phyloP scores from a whole-genome alignment of 2,888 invertebrate genomes.

The Eristalis pertinax region DNA sequence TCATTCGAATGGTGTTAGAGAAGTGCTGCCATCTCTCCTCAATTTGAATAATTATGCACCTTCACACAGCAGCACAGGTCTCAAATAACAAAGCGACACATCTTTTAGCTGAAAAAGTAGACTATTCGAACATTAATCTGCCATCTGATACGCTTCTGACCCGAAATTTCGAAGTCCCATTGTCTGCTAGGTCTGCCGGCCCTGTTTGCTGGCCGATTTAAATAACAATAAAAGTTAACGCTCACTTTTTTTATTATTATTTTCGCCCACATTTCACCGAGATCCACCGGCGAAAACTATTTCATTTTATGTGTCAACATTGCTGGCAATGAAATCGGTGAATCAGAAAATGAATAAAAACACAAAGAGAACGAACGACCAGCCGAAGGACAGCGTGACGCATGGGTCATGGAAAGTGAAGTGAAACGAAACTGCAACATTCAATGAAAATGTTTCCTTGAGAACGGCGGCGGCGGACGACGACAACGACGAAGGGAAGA shows the following conservation, averaged over 20 bases:
- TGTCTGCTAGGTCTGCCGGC: not conserved
- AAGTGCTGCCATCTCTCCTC: not conserved
- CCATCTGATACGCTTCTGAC: not conserved
- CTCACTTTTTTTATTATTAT: slow-evolving; percentile 20
- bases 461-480: not conserved
- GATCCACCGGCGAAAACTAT: not conserved
- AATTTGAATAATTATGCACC: not conserved
- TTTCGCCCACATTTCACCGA: slow-evolving; percentile 16
- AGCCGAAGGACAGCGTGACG: slow-evolving; percentile 34
- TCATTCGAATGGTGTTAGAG: not conserved
- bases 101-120: not conserved
- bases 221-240: slow-evolving; percentile 17
- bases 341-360: slow-evolving; percentile 4
- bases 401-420: slow-evolving; percentile 39
- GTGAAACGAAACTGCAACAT: slow-evolving; percentile 9
- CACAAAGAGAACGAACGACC: not conserved
- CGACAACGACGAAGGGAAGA: not conserved
- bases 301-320: slow-evolving; percentile 25
- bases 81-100: not conserved
- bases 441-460: not conserved
- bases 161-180: not conserved
- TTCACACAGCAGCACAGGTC: not conserved
- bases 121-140: not conserved
- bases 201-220: not conserved
- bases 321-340: slow-evolving; percentile 34